Percentiles rank a stretch among this genome's conserved stretches.
Conservation (phyloP, 2,888 invertebrate genomes). For the Nemotelus nigrinus region DNA sequence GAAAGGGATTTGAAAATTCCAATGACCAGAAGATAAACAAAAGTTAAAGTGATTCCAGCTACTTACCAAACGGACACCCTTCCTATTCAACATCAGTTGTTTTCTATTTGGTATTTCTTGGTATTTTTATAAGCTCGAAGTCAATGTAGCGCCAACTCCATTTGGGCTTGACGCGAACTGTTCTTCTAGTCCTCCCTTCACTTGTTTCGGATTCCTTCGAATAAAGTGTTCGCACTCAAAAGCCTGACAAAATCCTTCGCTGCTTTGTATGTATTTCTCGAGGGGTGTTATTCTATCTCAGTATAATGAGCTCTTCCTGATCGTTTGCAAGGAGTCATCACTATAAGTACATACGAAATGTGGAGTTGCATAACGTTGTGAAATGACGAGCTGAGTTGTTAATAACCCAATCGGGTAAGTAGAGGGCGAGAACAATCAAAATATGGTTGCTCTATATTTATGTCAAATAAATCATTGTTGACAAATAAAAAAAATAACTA, state of each 20-base stretch:
- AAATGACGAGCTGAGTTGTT: background rate
- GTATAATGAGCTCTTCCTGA: slow-evolving; percentile 46
- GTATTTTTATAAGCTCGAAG: too few relatives aligned
- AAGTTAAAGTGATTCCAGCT: slow-evolving; percentile 36
- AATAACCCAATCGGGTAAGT: too few relatives aligned
- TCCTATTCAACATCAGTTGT: too few relatives aligned
- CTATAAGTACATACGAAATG: slow-evolving; percentile 20
- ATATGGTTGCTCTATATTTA: slow-evolving; percentile 5
- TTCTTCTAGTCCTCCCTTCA: too few relatives aligned
- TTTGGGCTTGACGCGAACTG: too few relatives aligned
- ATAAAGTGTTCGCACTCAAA: slow-evolving; percentile 49
- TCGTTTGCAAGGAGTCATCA: slow-evolving; percentile 14
- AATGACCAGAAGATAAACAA: slow-evolving; percentile 33
- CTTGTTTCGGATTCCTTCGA: slow-evolving; percentile 26
- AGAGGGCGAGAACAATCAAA: background rate
- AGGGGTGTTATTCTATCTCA: slow-evolving; percentile 48
- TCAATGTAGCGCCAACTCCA: too few relatives aligned
- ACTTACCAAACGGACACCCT: background rate
- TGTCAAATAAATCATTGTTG: slow-evolving; percentile 51
- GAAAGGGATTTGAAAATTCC: slow-evolving; percentile 22
- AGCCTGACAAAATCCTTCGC: slow-evolving; percentile 47
- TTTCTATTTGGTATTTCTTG: too few relatives aligned
- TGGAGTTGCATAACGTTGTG: background rate
- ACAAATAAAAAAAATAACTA: slow-evolving; percentile 51
- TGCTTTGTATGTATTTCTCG: slow-evolving; percentile 41